Conservation (phyloP, 1,140 invertebrate genomes). For the Drosophila busckii region DNA sequence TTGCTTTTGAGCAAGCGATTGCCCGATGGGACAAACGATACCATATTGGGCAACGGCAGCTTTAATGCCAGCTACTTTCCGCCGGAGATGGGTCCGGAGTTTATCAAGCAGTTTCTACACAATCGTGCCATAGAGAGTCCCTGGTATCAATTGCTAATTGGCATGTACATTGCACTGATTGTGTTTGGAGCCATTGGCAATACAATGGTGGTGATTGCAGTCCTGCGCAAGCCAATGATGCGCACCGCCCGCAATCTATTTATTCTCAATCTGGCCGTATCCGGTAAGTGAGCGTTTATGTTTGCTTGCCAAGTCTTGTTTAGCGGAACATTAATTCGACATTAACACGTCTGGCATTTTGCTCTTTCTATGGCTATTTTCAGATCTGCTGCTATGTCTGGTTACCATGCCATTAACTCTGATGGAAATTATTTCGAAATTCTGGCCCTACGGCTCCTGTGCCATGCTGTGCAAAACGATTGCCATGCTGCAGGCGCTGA, state of each 20-base stretch:
- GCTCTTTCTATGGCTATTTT: conserved; percentile 20
- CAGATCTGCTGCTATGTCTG: conserved; percentile 88
- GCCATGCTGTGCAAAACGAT: conserved; percentile 88
- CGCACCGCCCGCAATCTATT: conserved; percentile 92
- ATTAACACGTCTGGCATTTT: conserved; percentile 4
- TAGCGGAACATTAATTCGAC: not conserved
- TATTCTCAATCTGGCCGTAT: conserved; percentile 93
- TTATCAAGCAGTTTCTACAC: conserved; percentile 82
- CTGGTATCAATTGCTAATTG: conserved; percentile 83
- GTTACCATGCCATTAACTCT: conserved; percentile 92
- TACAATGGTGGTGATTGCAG: conserved; percentile 88
- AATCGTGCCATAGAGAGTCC: conserved; percentile 85
- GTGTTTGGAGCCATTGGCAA: conserved; percentile 89
- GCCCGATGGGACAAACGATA: no score
- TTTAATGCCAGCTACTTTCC: conserved; percentile 27
- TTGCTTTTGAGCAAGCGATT: no score
- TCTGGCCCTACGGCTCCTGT: conserved; percentile 85
- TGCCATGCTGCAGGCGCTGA: conserved; percentile 89
- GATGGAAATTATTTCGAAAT: conserved; percentile 88
- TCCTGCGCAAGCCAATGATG: conserved; percentile 89
- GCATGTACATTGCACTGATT: conserved; percentile 87
- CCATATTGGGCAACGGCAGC: conserved; percentile 6
- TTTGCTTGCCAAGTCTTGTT: not conserved
- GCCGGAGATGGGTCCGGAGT: conserved; percentile 46
- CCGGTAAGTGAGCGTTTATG: conserved; percentile 76